Evolutionary conservation across 2,797 vertebrate species (phyloP), one percentile per base, ranked within the genome.

Genomic region (Melopsittacus undulatus): DNA sequence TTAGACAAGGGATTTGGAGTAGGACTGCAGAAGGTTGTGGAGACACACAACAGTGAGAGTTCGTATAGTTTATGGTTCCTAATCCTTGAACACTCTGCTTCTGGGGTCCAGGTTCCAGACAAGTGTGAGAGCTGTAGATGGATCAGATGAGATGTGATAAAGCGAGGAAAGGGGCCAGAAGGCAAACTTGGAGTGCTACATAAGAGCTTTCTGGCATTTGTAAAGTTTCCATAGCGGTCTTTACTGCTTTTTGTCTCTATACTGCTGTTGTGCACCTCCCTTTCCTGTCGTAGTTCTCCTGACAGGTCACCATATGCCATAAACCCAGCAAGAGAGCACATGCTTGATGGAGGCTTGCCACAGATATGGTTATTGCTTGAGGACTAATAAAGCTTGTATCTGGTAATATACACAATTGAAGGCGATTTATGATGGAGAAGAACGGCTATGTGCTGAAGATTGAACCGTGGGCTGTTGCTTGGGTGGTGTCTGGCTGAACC

Each of bases 111-210:
- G 11, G 9, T 66, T 78, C 19, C 30, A 73, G 46, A 6, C 8
- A 34, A 19, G 22, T 23, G n/a, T 72, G 62, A 54, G 19, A 49
- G 20, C n/a, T 48, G 5, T 54, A 73, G 23, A 11, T 78, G 22
- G 19, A 42, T 57, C 34, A n/a, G 45, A 34, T 0, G 2, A 66
- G 38, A 57, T 26, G 18, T 0, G 1, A 21, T 45, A 68, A 73
- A 61, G 45, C 0, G 8, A 78, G 30, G 23, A 72, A 87, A 32
- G 15, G 16, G 8, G 14, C 11, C 9, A 3, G 43, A 80, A 87
- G n/a, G 63, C 21, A 32, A 15, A 29, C 56, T 20, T 3, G 22
- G 52, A 57, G 52, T 38, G 19, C 22, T 56, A 12, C 20, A 11
- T 74, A 61, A 61, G 74, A 67, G 11, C 24, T 83, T 83, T 90